Conservation (phyloP, 2,797 vertebrate genomes). For the Loris lydekkerianus region DNA sequence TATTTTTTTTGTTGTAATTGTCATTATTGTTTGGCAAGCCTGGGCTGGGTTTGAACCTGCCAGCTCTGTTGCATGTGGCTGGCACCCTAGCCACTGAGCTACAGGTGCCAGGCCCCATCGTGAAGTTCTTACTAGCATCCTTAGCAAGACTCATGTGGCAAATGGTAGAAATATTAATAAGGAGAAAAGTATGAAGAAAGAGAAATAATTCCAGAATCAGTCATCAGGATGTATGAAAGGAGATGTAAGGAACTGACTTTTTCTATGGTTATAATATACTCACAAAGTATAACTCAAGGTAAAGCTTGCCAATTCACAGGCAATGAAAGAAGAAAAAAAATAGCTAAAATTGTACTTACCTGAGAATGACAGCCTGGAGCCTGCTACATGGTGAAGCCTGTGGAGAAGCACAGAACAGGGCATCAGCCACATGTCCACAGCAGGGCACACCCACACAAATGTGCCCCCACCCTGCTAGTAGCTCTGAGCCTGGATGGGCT, state of each 20-base stretch:
- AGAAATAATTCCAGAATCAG: background rate
- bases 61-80: no score
- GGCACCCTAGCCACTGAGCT: no score
- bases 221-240: background rate
- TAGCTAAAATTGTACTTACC: slow-evolving; percentile 12
- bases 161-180: background rate
- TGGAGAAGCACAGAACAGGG: slow-evolving; percentile 36
- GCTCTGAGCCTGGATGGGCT: background rate
- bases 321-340: background rate
- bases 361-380: slow-evolving; percentile 29
- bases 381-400: slow-evolving; percentile 79
- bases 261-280: background rate
- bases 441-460: background rate
- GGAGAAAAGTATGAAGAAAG: background rate
- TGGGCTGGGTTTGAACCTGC: no score
- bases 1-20: no score
- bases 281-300: background rate
- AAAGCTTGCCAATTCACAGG: background rate
- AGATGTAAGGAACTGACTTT: background rate
- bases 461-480: background rate
- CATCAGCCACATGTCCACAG: background rate
- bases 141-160: background rate
- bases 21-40: no score
- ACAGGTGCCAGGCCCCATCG: no score
- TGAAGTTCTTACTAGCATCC: background rate